These are phyloP conservation scores for Cariama cristata DNA, from an alignment of 2,113 vertebrate genomes.

Conservation along the genomic window DNA sequence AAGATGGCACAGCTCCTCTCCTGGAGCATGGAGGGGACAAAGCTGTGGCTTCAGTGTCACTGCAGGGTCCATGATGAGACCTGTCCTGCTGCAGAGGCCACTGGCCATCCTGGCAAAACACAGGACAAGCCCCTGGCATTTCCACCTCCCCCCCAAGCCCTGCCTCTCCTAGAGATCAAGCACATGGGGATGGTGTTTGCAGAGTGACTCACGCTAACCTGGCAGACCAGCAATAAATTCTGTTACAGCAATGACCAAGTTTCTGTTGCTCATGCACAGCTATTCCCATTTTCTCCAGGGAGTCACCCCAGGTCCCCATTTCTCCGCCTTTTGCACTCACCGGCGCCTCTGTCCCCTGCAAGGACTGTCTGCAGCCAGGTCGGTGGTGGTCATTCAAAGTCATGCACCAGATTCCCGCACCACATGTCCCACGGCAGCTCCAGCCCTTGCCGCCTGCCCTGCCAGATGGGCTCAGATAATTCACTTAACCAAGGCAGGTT, in stretches of 20 bases:
- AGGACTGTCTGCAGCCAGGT: not conserved
- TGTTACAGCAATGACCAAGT: not conserved
- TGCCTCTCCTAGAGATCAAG: not conserved
- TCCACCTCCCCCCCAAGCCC: not conserved
- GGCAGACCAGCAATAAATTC: not conserved
- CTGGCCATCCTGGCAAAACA: not conserved
- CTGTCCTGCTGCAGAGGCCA: not conserved
- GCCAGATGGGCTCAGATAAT: fast-evolving
- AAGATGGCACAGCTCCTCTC: not conserved
- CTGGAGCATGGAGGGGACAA: not conserved
- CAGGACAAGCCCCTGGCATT: fast-evolving
- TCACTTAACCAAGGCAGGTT: not conserved
- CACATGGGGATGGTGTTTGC: not conserved
- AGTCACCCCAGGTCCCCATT: not conserved
- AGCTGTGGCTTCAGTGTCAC: not conserved
- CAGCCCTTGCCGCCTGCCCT: not conserved
- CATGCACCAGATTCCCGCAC: not conserved
- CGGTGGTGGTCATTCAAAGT: fast-evolving
- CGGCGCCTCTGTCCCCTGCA: not conserved
- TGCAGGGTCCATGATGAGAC: not conserved
- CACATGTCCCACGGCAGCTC: not conserved
- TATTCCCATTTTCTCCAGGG: not conserved
- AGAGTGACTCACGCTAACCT: not conserved
- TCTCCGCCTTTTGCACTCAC: not conserved
- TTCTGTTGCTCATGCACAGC: not conserved